Conservation (phyloP, 2,888 invertebrate species). For the Strigamia crassipes region DNA sequence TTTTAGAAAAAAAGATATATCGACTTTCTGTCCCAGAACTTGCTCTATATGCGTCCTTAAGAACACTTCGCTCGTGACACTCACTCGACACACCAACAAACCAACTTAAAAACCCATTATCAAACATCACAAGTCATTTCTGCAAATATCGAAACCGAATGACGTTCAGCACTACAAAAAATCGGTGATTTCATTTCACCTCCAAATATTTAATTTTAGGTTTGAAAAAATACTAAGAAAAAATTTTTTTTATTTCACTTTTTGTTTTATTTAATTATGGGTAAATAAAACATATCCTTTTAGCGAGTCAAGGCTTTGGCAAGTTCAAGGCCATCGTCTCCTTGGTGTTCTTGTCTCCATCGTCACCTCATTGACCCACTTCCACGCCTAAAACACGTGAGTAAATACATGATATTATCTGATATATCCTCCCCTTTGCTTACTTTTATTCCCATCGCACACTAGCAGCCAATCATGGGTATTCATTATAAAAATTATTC, state of each 20-base stretch:
- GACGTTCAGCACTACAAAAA: too few relatives aligned
- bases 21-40: slow-evolving; percentile 38
- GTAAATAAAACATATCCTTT: neutral
- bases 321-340: slow-evolving; percentile 22
- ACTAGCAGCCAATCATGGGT: neutral
- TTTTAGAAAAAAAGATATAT: slow-evolving; percentile 17
- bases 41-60: neutral
- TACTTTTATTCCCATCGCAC: slow-evolving; percentile 6
- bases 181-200: too few relatives aligned
- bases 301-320: neutral
- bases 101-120: neutral
- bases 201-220: too few relatives aligned
- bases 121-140: neutral
- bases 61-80: slow-evolving; percentile 4
- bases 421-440: neutral
- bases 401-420: slow-evolving; percentile 3
- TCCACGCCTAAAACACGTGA: slow-evolving; percentile 10
- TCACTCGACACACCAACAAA: neutral
- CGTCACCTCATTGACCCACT: slow-evolving; percentile 13
- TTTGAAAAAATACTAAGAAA: neutral
- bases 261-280: neutral
- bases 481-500: neutral
- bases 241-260: neutral
- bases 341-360: neutral
- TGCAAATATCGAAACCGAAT: too few relatives aligned